phyloP scores from a whole-genome alignment of 2,113 vertebrate species.

The Fukomys damarensis region DNA sequence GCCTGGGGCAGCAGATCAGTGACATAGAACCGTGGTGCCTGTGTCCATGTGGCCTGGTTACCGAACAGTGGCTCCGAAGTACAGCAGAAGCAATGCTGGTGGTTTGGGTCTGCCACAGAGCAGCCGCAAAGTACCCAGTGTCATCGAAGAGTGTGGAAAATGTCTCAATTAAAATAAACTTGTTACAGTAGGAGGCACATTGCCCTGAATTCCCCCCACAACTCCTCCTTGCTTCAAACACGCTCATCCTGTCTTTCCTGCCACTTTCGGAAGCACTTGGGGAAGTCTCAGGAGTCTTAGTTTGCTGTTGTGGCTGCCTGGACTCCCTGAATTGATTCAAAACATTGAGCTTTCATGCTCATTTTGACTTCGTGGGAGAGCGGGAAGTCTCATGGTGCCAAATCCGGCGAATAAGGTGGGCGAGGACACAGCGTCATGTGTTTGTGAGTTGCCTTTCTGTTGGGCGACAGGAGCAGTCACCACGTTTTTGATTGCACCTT shows the following conservation, averaged over 20 bases:
- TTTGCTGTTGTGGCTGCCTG: background rate
- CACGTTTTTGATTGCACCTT: background rate
- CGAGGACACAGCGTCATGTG: background rate
- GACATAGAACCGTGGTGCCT: background rate
- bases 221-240: background rate
- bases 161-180: background rate
- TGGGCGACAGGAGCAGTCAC: background rate
- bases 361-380: background rate
- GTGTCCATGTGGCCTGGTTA: background rate
- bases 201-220: background rate
- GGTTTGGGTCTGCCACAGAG: background rate
- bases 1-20: background rate
- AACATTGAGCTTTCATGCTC: background rate
- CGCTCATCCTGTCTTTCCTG: background rate
- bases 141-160: background rate
- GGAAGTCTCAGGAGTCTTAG: background rate
- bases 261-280: background rate
- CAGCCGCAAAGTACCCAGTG: background rate
- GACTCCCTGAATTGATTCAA: background rate
- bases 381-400: background rate
- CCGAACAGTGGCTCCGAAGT: too few relatives aligned
- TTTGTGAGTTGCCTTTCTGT: background rate
- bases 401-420: background rate
- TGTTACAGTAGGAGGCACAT: background rate
- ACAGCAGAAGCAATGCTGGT: background rate